Base-by-base conservation (phyloP, 2,888 invertebrate genomes). In the Chrysolina haemoptera region DNA sequence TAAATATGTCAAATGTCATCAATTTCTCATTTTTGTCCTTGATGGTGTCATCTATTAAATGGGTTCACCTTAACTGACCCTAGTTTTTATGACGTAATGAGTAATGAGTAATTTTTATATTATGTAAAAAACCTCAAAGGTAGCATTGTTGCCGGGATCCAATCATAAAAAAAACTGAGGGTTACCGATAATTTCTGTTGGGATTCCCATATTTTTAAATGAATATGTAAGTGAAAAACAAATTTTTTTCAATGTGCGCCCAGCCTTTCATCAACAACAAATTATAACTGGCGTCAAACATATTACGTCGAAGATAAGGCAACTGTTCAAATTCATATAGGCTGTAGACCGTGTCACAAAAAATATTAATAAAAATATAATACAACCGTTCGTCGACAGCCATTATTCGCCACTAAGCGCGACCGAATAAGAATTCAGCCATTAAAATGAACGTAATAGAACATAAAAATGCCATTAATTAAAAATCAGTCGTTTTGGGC, bases 391-490 rank as follows among this genome's bases (percentile, higher is more conserved):
- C 35, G 3, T 59, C n/a, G 14, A 59, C 35, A 27, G 9, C 59
- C 59, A 59, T 35, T 59, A 59, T 59, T 59, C 22, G 59, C 59
- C 27, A n/a, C 50, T 16, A 18, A 50, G 50, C 50, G 50, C 50
- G 18, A 50, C 27, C 27, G 27, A 14, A 59, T 10, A n/a, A 59
- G 27, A 27, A 35, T 59, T 6, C 14, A n/a, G 27, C 22, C 22
- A 16, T 59, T 59, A 35, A 27, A 59, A 27, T 27, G 14, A 35
- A 59, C n/a, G 59, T 10, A 59, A 59, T 59, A 27, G 59, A 55
- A 59, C 59, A 27, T 59, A n/a, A 59, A 59, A 27, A n/a, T 10
- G 35, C 59, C 59, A 59, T 59, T 59, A 59, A 59, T 59, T 59
- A 59, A 59, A 59, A 59, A 59, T 59, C 59, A 27, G 14, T 27